phyloP scores from a whole-genome alignment of 1,140 invertebrate species.

The Tetraneura akinire region DNA sequence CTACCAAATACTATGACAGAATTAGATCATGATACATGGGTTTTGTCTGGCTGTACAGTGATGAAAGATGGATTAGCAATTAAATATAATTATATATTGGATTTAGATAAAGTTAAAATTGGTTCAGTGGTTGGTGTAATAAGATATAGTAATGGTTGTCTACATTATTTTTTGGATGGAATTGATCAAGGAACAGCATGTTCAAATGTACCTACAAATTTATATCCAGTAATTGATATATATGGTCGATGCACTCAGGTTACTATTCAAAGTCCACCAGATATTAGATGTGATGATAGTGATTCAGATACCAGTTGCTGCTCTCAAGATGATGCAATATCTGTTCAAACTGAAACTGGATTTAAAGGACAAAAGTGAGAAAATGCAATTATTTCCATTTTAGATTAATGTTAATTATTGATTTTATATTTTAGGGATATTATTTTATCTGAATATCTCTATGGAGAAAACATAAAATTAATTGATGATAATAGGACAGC shows the following conservation, averaged over 20 bases:
- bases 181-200: slow-evolving; percentile 88
- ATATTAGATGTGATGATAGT: slow-evolving; percentile 35
- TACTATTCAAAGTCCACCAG: slow-evolving; percentile 30
- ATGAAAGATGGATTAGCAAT: slow-evolving; percentile 56
- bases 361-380: slow-evolving; percentile 26
- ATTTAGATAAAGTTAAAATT: slow-evolving; percentile 55
- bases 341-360: slow-evolving; percentile 38
- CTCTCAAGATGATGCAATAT: slow-evolving; percentile 26
- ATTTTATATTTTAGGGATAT: slow-evolving; percentile 35
- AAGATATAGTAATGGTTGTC: slow-evolving; percentile 77
- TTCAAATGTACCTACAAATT: slow-evolving; percentile 75
- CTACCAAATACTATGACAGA: slow-evolving; percentile 90
- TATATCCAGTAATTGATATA: slow-evolving; percentile 92
- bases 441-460: slow-evolving; percentile 20
- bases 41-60: slow-evolving; percentile 69
- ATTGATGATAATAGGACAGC: slow-evolving; percentile 71
- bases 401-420: not conserved
- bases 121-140: slow-evolving; percentile 69
- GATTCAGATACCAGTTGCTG: slow-evolving; percentile 42
- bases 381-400: not conserved
- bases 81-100: slow-evolving; percentile 54
- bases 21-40: slow-evolving; percentile 88
- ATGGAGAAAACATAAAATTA: slow-evolving; percentile 70
- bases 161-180: slow-evolving; percentile 90
- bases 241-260: slow-evolving; percentile 95